Conservation (phyloP, 2,113 vertebrate species). For the Datnioides undecimradiatus region DNA sequence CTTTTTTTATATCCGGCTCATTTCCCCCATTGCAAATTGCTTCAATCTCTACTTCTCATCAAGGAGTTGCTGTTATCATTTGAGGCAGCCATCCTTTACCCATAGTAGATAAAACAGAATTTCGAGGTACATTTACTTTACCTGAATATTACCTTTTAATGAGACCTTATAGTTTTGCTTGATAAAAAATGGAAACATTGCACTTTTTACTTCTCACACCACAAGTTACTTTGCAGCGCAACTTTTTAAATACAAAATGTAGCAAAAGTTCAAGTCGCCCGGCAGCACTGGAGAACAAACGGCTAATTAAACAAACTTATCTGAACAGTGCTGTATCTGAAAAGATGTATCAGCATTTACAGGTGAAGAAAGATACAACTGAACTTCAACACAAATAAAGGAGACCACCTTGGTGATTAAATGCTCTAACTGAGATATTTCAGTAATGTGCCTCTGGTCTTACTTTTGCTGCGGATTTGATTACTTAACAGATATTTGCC, state of each 20-base stretch:
- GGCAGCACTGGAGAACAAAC: conserved; percentile 19
- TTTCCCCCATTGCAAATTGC: conserved; percentile 57
- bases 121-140: conserved; percentile 54
- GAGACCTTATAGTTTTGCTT: conserved; percentile 30
- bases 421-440: background rate
- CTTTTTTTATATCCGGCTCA: conserved; percentile 50
- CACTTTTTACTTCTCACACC: background rate
- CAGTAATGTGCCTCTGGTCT: background rate
- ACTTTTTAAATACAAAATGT: conserved; percentile 24
- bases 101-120: conserved; percentile 33
- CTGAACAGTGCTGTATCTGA: background rate
- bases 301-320: conserved; percentile 39
- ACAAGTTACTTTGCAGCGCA: conserved; percentile 16
- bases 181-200: conserved; percentile 34
- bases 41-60: conserved; percentile 53
- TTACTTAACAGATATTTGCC: too few relatives aligned
- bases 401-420: background rate
- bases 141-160: conserved; percentile 57
- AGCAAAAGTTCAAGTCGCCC: conserved; percentile 7
- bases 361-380: background rate
- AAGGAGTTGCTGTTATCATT: conserved; percentile 49
- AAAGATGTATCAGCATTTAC: conserved; percentile 1
- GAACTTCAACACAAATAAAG: too few relatives aligned
- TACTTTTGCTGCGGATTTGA: background rate
- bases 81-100: conserved; percentile 12